Conservation (phyloP, 2,113 vertebrate species). For the Saccopteryx bilineata region DNA sequence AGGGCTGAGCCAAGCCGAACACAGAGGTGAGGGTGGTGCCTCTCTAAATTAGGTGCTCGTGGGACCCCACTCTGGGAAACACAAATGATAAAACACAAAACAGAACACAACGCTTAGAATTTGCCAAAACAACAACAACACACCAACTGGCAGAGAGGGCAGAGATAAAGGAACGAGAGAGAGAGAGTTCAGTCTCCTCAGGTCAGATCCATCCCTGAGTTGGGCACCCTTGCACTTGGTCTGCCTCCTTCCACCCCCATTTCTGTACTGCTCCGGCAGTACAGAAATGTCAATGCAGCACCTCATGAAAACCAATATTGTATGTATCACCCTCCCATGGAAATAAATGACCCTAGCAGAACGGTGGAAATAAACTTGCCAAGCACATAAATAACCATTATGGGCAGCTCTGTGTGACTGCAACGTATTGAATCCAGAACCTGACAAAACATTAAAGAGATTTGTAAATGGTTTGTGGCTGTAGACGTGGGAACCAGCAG, state of each 20-base stretch:
- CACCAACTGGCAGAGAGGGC: background rate
- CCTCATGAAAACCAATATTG: constrained; percentile 73
- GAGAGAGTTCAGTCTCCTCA: background rate
- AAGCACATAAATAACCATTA: constrained; percentile 76
- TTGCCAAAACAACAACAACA: background rate
- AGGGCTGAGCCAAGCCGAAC: background rate
- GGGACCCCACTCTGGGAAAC: background rate
- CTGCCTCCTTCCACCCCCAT: background rate
- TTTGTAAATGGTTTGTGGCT: constrained; percentile 67
- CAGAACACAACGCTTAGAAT: background rate
- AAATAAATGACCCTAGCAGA: constrained; percentile 74
- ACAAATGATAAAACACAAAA: background rate
- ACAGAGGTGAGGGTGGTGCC: background rate
- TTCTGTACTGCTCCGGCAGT: background rate
- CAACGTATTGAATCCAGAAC: constrained; percentile 66
- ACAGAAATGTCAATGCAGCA: constrained; percentile 52
- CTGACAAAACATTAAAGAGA: constrained; percentile 75
- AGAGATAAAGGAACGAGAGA: background rate
- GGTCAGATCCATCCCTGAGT: background rate
- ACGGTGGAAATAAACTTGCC: constrained; percentile 63
- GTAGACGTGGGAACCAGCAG: constrained; percentile 52
- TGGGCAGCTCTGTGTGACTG: constrained; percentile 63
- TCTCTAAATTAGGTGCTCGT: background rate
- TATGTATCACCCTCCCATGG: constrained; percentile 63
- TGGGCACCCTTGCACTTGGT: background rate